A percentile compares a stretch with the other conserved stretches of the same genome.
phyloP scores from a whole-genome alignment of 2,113 vertebrate species.

The Zootoca vivipara region DNA sequence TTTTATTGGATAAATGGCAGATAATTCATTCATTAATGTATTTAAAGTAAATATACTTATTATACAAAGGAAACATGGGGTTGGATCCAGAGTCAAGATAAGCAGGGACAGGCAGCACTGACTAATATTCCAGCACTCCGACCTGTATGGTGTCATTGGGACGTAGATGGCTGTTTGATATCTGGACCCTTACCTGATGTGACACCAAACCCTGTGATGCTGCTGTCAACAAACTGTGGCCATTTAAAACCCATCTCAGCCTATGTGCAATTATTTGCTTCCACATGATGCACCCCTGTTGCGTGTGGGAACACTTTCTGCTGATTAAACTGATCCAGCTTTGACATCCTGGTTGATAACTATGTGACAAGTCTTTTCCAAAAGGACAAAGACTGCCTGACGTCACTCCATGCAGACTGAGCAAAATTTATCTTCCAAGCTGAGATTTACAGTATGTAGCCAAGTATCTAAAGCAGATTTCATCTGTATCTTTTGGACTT shows the following conservation, averaged over 20 bases:
- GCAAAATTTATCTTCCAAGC: no score
- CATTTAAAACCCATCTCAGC: neutral
- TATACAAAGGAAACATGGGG: neutral
- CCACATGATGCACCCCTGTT: no score
- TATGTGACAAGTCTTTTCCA: neutral
- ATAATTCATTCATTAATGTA: slow-evolving; percentile 3
- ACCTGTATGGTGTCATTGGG: no score
- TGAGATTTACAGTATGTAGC: no score
- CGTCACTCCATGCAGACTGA: no score
- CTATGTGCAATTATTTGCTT: neutral
- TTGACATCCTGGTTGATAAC: neutral
- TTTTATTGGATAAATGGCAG: neutral
- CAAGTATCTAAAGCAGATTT: no score
- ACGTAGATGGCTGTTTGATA: no score
- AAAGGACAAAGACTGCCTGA: neutral
- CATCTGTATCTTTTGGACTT: no score
- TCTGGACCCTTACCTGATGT: no score
- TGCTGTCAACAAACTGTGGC: no score
- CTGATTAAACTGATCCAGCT: neutral
- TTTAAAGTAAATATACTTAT: neutral
- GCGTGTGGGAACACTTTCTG: neutral
- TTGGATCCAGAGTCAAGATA: no score
- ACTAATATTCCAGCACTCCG: neutral
- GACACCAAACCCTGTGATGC: no score
- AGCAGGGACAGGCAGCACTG: neutral